phyloP scores from a whole-genome alignment of 64 coral and sea anemone species.

The Pocillopora verrucosa region DNA sequence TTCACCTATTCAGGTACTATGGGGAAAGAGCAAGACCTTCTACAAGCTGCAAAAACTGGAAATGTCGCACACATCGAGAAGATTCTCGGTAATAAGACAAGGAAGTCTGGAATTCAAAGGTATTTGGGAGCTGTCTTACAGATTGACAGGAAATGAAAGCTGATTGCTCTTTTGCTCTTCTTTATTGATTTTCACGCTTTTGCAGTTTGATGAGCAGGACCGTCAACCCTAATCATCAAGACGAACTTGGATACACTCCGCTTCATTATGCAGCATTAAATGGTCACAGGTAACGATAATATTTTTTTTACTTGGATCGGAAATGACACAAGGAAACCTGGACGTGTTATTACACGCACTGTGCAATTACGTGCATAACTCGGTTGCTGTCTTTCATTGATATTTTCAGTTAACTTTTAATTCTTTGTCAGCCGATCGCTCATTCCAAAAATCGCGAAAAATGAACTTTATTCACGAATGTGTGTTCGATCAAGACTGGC shows the following conservation, averaged over 20 bases:
- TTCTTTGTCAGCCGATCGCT: no score
- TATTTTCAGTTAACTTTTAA: no score
- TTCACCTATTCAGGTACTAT: constrained; percentile 47
- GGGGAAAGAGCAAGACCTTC: constrained; percentile 91
- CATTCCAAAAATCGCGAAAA: no score
- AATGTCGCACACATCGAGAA: constrained; percentile 92
- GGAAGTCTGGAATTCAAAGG: constrained; percentile 82
- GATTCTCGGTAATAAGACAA: constrained; percentile 70
- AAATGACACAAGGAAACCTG: no score
- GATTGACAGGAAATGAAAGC: background rate
- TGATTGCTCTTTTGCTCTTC: background rate
- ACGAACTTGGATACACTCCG: constrained; percentile 84
- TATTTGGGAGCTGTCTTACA: constrained; percentile 2
- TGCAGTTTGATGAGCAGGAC: constrained; percentile 76
- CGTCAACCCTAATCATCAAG: constrained; percentile 80
- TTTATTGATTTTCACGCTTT: constrained; percentile 3
- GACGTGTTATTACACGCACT: no score
- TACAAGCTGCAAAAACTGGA: constrained; percentile 84
- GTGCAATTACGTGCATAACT: no score
- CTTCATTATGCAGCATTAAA: constrained; percentile 76
- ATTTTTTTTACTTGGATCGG: no score
- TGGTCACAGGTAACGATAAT: constrained; percentile 61
- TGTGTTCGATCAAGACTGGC: no score
- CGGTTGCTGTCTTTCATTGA: no score
- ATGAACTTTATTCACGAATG: no score